A percentile compares a stretch with the other conserved stretches of the same genome.
Conservation (phyloP, 1,140 invertebrate species). For the Goniozus legneri region DNA sequence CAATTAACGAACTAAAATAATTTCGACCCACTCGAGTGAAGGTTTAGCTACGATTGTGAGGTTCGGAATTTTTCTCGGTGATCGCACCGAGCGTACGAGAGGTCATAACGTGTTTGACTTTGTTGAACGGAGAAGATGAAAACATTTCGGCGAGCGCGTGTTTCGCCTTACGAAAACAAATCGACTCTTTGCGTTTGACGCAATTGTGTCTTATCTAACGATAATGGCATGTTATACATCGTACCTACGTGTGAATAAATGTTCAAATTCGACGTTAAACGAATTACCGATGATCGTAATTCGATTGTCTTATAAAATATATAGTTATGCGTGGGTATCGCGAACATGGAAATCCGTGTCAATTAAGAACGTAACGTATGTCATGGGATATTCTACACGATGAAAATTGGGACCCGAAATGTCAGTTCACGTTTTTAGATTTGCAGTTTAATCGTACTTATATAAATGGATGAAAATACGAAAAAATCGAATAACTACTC, state of each 20-base stretch:
- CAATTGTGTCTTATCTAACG: conserved; percentile 10
- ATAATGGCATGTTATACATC: background rate
- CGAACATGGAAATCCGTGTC: background rate
- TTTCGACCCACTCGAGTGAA: background rate
- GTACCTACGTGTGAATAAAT: background rate
- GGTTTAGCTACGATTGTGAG: background rate
- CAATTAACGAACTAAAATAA: too few relatives aligned
- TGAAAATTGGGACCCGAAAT: too few relatives aligned
- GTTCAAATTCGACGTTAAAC: background rate
- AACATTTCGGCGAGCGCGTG: too few relatives aligned
- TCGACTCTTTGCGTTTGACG: too few relatives aligned
- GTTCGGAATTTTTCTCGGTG: background rate
- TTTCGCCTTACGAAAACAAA: too few relatives aligned
- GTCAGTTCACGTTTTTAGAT: background rate
- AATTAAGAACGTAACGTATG: background rate
- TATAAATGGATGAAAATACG: background rate
- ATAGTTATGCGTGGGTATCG: background rate
- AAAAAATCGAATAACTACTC: background rate
- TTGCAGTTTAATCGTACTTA: background rate
- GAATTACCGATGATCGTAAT: background rate
- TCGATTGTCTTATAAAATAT: too few relatives aligned
- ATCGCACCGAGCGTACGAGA: too few relatives aligned
- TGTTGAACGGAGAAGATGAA: too few relatives aligned
- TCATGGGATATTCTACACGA: background rate
- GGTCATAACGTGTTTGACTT: too few relatives aligned